Evolutionary conservation across 2,113 vertebrate species (phyloP), one percentile per base, ranked within the genome.

Genomic region (Periophthalmodon schlosseri): DNA sequence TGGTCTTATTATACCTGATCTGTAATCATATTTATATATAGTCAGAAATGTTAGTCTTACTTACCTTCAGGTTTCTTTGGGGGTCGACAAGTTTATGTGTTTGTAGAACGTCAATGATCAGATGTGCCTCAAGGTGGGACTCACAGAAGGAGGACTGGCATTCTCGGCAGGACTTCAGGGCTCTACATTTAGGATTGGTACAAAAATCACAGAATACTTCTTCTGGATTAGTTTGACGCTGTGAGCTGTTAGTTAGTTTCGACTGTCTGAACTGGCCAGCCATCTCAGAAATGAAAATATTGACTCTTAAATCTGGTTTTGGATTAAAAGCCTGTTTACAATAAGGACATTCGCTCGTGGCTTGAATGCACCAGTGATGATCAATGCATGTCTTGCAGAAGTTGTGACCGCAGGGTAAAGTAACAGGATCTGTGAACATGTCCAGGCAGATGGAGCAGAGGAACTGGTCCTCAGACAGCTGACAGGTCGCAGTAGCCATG

Each of bases 401-500:
- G 65, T 68, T 68, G 44, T 68, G 65, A 47, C 65, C 65, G 47
- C 65, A 68, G n/a, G 65, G 4, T 23, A 47, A 23, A 47, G 39
- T 68, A 44, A 68, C 65, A 23, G 65, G 65, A 12, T 68, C 39
- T 10, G 21, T 68, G 65, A 68, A 68, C 39, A 68, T 39, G 5
- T 68, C 39, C 36, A 68, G 65, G 21, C 65, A 68, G 44, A 68
- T 68, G 39, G 39, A 68, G 46, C 66, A 68, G 39, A 68, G 66
- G 20, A 46, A 68, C 10, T 68, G 39, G n/a, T 68, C 66, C 44
- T 68, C 44, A 16, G 66, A 68, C 21, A 68, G 39, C 36, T 23
- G 66, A 68, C 39, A 49, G 21, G 66, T 47, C 21, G n/a, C 66
- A 49, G 39, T 68, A 15, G 66, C 66, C 44, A 68, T 68, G 21